phyloP scores from a whole-genome alignment of 2,113 vertebrate genomes.

The Corythornis madagascariensis region DNA sequence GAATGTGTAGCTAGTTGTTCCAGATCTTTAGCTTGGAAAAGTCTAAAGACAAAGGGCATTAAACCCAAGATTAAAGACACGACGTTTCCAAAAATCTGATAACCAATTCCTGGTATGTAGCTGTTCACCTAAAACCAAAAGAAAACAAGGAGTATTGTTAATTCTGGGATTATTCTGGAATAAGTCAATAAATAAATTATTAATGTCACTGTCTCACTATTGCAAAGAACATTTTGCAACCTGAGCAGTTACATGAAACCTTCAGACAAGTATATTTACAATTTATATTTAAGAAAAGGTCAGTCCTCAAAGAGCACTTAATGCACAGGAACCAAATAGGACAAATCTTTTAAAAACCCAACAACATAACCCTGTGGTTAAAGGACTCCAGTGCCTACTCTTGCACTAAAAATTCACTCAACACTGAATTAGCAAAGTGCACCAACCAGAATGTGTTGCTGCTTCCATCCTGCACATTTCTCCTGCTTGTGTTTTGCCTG shows the following conservation, averaged over 20 bases:
- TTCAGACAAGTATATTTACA: neutral
- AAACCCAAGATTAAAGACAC: conserved; percentile 89
- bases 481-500: neutral
- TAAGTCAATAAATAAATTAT: neutral
- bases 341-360: neutral
- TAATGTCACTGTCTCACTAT: neutral
- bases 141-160: neutral
- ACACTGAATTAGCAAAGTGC: neutral
- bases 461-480: neutral
- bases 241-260: neutral
- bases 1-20: conserved; percentile 88
- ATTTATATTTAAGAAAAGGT: neutral
- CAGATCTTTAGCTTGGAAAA: conserved; percentile 89
- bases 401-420: neutral
- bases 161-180: neutral
- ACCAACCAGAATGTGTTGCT: neutral
- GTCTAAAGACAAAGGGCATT: conserved; percentile 90
- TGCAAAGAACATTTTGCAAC: neutral
- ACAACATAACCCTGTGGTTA: neutral
- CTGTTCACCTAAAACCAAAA: conserved; percentile 86
- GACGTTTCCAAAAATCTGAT: conserved; percentile 95
- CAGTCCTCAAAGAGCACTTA: neutral
- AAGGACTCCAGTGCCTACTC: neutral
- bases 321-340: neutral
- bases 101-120: conserved; percentile 93